Evolutionary conservation across 2,888 invertebrate genomes (phyloP).

Genomic region (Parascotia fuliginaria): DNA sequence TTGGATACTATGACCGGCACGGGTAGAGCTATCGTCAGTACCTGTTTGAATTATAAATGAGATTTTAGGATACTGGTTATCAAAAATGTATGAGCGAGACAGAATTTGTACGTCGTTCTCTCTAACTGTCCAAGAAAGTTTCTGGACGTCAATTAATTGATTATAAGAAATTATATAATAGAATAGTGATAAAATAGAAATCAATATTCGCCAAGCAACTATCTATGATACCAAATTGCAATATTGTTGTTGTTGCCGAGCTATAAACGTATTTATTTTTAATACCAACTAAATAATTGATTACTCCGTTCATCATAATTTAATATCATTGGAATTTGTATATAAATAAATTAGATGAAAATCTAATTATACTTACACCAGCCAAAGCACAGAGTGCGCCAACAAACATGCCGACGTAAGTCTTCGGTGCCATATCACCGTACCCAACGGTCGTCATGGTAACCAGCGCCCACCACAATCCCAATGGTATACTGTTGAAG

Average conservation of each 20-base stretch:
- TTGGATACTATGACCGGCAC: constrained; percentile 99
- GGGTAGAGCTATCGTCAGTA: constrained; percentile 98
- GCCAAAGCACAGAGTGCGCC: constrained; percentile 99
- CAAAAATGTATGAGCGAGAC: too few species aligned
- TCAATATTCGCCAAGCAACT: not conserved
- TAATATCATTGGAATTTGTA: not conserved
- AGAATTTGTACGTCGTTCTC: too few species aligned
- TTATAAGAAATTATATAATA: too few species aligned
- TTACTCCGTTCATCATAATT: constrained; percentile 1
- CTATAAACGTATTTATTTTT: not conserved
- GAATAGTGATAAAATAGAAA: not conserved
- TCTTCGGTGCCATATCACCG: constrained; percentile 99
- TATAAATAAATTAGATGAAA: not conserved
- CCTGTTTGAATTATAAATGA: constrained; percentile 53
- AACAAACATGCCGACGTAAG: constrained; percentile 99
- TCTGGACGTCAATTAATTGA: too few species aligned
- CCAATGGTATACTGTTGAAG: constrained; percentile 98
- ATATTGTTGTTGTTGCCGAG: not conserved
- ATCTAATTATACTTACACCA: constrained; percentile 90
- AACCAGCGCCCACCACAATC: constrained; percentile 99
- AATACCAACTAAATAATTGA: not conserved
- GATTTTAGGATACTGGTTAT: not conserved
- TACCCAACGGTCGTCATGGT: constrained; percentile 99
- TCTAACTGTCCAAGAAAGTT: too few species aligned
- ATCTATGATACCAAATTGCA: not conserved